phyloP scores from a whole-genome alignment of 2,797 vertebrate genomes.

The Lacerta bilineata region DNA sequence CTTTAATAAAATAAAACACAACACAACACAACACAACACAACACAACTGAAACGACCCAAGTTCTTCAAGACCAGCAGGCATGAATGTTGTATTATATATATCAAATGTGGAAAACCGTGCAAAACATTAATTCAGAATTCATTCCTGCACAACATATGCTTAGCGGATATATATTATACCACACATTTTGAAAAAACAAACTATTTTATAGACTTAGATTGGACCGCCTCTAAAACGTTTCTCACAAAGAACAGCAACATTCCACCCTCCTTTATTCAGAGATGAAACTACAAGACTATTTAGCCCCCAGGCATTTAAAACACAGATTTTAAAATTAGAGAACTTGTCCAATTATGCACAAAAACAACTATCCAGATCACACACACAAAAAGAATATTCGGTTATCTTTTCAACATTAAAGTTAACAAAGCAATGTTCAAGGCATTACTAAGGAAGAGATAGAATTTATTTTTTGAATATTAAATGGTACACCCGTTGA shows the following conservation, averaged over 20 bases:
- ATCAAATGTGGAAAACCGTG: neutral
- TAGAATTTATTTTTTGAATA: neutral
- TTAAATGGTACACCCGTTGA: neutral
- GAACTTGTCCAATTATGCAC: neutral
- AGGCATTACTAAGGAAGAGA: neutral
- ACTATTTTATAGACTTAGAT: neutral
- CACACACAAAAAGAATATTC: constrained; percentile 11
- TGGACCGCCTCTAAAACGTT: neutral
- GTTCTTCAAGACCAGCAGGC: too few relatives aligned
- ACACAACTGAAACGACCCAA: too few relatives aligned
- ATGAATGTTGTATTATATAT: too few relatives aligned
- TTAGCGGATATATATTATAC: neutral
- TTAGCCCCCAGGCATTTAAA: neutral
- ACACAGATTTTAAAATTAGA: constrained; percentile 16
- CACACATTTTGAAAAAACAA: neutral
- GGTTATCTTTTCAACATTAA: neutral
- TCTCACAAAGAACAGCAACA: neutral
- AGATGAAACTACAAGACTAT: neutral
- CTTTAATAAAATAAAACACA: too few relatives aligned
- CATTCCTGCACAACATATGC: neutral
- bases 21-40: too few relatives aligned
- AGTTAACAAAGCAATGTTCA: neutral
- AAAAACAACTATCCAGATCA: neutral
- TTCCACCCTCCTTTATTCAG: accelerated
- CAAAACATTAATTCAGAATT: neutral